phyloP scores from a whole-genome alignment of 1,140 invertebrate species.

The Phymastichus coffea region DNA sequence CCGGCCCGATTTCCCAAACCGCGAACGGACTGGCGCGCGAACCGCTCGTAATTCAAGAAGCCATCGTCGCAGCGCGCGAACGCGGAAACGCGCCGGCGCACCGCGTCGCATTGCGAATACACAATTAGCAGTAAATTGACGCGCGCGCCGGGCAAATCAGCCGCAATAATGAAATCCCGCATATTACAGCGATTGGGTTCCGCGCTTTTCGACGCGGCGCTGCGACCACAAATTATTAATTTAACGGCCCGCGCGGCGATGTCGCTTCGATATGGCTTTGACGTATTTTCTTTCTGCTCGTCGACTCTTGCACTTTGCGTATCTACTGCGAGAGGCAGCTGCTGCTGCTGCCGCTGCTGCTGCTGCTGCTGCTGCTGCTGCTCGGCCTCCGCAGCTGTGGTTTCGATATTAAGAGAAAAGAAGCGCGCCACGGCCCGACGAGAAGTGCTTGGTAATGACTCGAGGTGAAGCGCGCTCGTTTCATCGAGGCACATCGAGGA shows the following conservation, averaged over 20 bases:
- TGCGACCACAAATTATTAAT: constrained; percentile 57
- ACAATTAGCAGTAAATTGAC: constrained; percentile 61
- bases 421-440: too few species aligned
- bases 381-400: too few species aligned
- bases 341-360: neutral
- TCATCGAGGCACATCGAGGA: too few species aligned
- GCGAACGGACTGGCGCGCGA: too few species aligned
- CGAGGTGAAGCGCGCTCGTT: too few species aligned
- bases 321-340: too few species aligned
- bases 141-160: constrained; percentile 50
- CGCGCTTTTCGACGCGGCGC: constrained; percentile 54
- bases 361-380: neutral
- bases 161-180: constrained; percentile 49
- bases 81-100: constrained; percentile 25
- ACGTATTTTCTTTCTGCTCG: neutral
- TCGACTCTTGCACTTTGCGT: too few species aligned
- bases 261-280: neutral
- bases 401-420: too few species aligned
- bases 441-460: too few species aligned
- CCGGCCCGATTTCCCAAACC: too few species aligned
- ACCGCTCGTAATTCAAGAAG: too few species aligned
- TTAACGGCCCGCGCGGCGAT: constrained; percentile 47
- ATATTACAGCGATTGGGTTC: constrained; percentile 56
- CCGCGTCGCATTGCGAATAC: constrained; percentile 36
- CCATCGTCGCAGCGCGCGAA: too few species aligned